A percentile compares a stretch with the other conserved stretches of the same genome.
These are phyloP conservation scores for Stenchaetothrips biformis DNA, from an alignment of 2,888 invertebrate genomes.

Conservation along the genomic window DNA sequence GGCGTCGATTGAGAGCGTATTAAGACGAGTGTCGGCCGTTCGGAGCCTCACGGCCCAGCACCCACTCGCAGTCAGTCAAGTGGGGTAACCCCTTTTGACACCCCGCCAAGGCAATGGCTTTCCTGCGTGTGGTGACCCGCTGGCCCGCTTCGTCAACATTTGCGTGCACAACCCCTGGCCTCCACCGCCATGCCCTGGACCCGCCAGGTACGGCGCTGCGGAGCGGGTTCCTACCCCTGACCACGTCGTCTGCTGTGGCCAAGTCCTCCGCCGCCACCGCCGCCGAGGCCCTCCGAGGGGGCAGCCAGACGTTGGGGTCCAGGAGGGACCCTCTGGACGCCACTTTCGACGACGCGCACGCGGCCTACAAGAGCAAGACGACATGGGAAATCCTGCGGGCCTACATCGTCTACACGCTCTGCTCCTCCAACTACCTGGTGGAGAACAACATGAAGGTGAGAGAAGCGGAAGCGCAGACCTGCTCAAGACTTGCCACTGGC, in stretches of 20 bases:
- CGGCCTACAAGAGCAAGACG: conserved; percentile 93
- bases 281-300: background rate
- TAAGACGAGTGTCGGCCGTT: background rate
- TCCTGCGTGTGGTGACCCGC: background rate
- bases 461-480: background rate
- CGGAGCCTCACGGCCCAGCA: background rate
- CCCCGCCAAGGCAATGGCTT: background rate
- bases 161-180: background rate
- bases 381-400: conserved; percentile 86
- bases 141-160: background rate
- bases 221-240: background rate
- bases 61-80: background rate
- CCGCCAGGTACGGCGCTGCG: background rate
- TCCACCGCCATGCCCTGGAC: background rate
- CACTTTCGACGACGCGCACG: conserved; percentile 79
- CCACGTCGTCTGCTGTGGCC: conserved; percentile 8
- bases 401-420: conserved; percentile 85
- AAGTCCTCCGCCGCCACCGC: conserved; percentile 13
- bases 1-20: background rate
- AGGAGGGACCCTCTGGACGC: conserved; percentile 69
- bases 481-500: no score
- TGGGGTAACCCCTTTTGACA: conserved; percentile 2
- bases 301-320: background rate
- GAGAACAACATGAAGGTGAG: conserved; percentile 88
- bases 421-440: conserved; percentile 80